Base-by-base conservation (phyloP, 2,888 invertebrate genomes). In the Thyatira batis region DNA sequence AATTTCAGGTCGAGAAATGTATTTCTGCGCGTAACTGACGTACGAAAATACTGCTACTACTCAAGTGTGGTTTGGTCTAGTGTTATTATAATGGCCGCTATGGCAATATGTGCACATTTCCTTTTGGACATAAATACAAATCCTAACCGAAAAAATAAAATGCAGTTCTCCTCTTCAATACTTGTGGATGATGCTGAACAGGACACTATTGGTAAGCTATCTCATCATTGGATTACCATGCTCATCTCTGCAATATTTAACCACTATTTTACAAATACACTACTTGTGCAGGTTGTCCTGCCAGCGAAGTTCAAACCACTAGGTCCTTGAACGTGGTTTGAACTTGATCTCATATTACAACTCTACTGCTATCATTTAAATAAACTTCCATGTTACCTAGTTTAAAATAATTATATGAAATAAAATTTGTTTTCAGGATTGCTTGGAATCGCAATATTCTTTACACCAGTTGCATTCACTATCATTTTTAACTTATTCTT, bases 1-100 rank as follows among this genome's bases (percentile, higher is more conserved):
- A 3, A 20, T 88, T 89, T 48, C 79, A 95, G 96, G 71, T 97
- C 97, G 4, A 92, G 96, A 48, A 97, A 97, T 81, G 96, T 97
- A 3, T 97, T 97, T 72, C 85, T 97, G 3, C 92, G 97, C 53
- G 96, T 97, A 54, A 97, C 97, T 0, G 97, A 97, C 83, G 96
- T 96, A 0, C 94, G 95, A 57, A 97, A 97, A 85, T 97, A 97
- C 79, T 97, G 97, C 75, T 97, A 97, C 76, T 97, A 97, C 78
- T 97, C 97, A 0, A 93, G 93, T 43, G 97, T 96, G 67, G 96
- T 96, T 0, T 97, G 97, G 96, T 93, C 94, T 4, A 93, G 94
- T 63, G 97, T 97, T 0, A 78, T 93, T 0, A 76, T 94, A 20
- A 94, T 97, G 93, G 94, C 96, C 0, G 93, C 92, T 0, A 90